Evolutionary conservation across 2,797 vertebrate genomes (phyloP), one percentile per base, ranked within the genome.

Genomic region (Loris lydekkerianus): DNA sequence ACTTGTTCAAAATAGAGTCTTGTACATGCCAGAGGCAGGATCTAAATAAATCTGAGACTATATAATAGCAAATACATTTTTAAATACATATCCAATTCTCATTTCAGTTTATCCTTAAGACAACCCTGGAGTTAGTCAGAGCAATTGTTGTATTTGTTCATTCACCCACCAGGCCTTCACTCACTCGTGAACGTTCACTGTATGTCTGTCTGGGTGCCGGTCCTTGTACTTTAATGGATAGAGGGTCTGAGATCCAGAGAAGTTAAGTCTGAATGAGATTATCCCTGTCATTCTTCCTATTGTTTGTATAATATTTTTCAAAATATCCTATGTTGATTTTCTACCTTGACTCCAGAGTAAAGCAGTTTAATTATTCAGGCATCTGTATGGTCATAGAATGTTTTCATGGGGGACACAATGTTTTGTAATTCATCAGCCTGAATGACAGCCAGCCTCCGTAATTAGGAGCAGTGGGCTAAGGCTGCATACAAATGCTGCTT

Each of bases 401-500:
- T 88, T 73, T 98, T 91, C 31, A 96, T 67, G 61, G 93, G 91
- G 98, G 94, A 93, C 78, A 96, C 75, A 96, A 87, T 93, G 34
- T 53, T 96, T 94, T 94, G 93, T 46, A 83, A 95, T 92, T 97
- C 92, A 93, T 95, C 86, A 91, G 43, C 34, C 46, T 96, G 87
- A 97, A 95, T 60, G 95, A 84, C 17, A 29, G 81, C 93, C 96
- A 40, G 90, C 53, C 43, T 94, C 89, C 72, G 91, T 93, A 97
- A 97, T 97, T 96, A 97, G 86, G 73, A 95, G 53, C 46, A 46
- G 17, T 9, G 63, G 90, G 81, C 40, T 70, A 63, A 70, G 72
- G 49, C 93, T 96, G 96, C 85, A 98, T 97, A 96, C 96, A 98
- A 94, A 97, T 97, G 85, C n/a, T 95, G 83, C 60, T 92, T 89